Evolutionary conservation across 2,113 vertebrate genomes (phyloP), one percentile per base, ranked within the genome.

Genomic region (Elachura formosa): DNA sequence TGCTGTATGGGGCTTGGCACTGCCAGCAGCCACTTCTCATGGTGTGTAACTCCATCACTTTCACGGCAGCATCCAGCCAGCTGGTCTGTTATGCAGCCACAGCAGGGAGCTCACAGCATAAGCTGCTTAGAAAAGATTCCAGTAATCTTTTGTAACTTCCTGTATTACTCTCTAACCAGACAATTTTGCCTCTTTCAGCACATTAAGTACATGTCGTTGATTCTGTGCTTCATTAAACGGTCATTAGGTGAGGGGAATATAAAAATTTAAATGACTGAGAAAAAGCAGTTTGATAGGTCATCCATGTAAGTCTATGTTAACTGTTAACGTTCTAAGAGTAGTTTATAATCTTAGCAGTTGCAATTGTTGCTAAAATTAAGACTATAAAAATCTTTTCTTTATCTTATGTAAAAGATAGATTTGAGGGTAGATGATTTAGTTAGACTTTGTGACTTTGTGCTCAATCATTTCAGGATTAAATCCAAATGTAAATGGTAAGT

Each of bases 151-250:
- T 77, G 61, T 74, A 95, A 95, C 97, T 96, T 97, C 95, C 91
- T 95, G 40, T 79, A 36, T 95, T 94, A 28, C 84, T 89, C 89
- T 84, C 87, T 77, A 86, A 97, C 85, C 68, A 54, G 69, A 64
- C 55, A 87, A 45, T 89, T 96, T 86, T 91, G 94, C 97, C 90
- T 93, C 90, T 94, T 94, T 87, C 86, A 97, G 81, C 94, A 93
- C 88, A 77, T 96, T 94, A 68, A 76, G 71, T 72, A 63, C 86
- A 86, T 96, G 90, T 51, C 16, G 79, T 97, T 97, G 94, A 95
- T 96, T 96, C 95, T 96, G 88, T 94, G 90, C 96, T 96, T 97
- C 97, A 97, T 98, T 97, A 97, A 97, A 94, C n/a, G 84, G 97
- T 97, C 95, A 95, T 98, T 98, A 97, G 66, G 93, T 69, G 48